These are phyloP conservation scores for Ophioninae sp. DNA, from an alignment of 2,888 invertebrate species.

Conservation along the genomic window DNA sequence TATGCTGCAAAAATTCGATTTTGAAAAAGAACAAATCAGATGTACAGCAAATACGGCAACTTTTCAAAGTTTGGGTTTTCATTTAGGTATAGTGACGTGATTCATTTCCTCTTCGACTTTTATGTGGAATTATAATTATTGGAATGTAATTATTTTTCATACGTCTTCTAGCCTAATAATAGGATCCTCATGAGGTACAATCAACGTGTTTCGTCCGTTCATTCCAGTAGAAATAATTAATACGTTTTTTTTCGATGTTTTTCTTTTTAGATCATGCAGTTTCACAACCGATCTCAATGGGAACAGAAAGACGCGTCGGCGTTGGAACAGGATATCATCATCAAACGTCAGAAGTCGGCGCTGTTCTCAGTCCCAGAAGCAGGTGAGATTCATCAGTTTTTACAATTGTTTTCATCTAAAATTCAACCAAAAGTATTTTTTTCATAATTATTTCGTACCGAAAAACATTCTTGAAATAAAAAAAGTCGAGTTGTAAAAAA, in stretches of 20 bases:
- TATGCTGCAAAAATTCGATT: no score
- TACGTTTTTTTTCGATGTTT: constrained; percentile 44
- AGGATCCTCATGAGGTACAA: neutral
- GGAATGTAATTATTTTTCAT: neutral
- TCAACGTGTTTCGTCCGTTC: neutral
- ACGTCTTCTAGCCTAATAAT: neutral
- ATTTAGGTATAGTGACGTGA: no score
- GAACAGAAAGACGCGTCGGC: constrained; percentile 86
- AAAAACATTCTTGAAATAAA: neutral
- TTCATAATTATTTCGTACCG: neutral
- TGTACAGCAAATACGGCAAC: no score
- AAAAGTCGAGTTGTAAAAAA: neutral
- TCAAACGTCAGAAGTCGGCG: constrained; percentile 79
- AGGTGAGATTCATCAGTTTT: constrained; percentile 70
- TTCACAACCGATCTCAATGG: constrained; percentile 89
- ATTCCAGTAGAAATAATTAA: neutral
- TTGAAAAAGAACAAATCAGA: no score
- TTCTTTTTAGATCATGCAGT: constrained; percentile 85
- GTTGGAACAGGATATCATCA: constrained; percentile 83
- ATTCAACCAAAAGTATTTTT: neutral
- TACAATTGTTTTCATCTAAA: neutral
- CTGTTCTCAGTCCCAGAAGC: constrained; percentile 80
- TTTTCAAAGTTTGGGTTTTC: no score
- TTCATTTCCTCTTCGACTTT: no score
- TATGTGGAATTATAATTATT: no score